Evolutionary conservation across 2,113 vertebrate genomes (phyloP), one percentile per base, ranked within the genome.

Genomic region (Rutilus rutilus): DNA sequence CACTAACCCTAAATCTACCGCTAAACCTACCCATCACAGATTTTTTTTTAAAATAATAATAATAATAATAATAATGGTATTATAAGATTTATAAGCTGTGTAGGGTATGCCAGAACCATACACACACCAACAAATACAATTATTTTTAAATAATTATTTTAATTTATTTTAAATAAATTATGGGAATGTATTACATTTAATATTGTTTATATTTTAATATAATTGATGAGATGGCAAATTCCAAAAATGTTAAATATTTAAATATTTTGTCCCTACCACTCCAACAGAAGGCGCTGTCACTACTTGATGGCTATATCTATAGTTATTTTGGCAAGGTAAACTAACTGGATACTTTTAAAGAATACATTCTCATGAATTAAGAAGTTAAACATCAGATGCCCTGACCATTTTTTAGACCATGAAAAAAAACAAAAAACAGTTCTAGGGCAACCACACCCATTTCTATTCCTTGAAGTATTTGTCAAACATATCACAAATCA

Each of bases 271-370:
- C 21, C 14, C 73, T 47, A 45, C 39, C 11, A 54, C 6, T 17
- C 85, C 75, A 84, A 88, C 74, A 84, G 78, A 91, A 82, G 74
- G 67, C 75, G 87, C 88, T 47, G 21, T 33, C 19, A 67, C 77
- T 78, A 69, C 73, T 42, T 15, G 57, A 45, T n/a, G 17, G 45
- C n/a, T 45, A 25, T n/a, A 50, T 19, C 30, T n/a, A 21, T 30
- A 57, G 5, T 71, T 25, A 25, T 47, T 47, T 25, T 45, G 71
- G 42, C 39, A 74, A 54, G 15, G 3, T 27, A 30, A 77, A 52
- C 23, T 76, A 76, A 50, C 14, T 27, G 6, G n/a, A 17, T 25
- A 45, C 5, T 50, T 50, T 50, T 19, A 17, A 52, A 76, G 15
- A 17, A 45, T 2, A 73, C 6, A 73, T 73, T 2, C n/a, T 42